These are phyloP conservation scores for Trachythela sp. DNA, from an alignment of 64 coral and sea anemone genomes.

Conservation along the genomic window DNA sequence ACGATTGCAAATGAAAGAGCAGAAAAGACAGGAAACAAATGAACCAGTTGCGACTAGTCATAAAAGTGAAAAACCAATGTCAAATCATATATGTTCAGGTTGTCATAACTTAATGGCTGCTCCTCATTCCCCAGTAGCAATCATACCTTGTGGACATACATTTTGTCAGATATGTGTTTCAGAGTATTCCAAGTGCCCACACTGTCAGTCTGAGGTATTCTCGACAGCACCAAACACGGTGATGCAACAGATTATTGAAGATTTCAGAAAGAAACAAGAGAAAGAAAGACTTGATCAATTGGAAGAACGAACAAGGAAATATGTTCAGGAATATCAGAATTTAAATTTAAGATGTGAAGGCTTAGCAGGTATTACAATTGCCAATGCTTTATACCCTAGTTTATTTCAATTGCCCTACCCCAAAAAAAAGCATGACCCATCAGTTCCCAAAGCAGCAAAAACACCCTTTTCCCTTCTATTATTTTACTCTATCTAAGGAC, in stretches of 20 bases:
- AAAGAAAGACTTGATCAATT: conserved; percentile 78
- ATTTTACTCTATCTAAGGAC: too few relatives aligned
- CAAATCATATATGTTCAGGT: conserved; percentile 66
- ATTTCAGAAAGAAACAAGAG: conserved; percentile 71
- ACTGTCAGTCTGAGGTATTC: conserved; percentile 57
- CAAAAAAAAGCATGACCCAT: neutral
- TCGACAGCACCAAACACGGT: conserved; percentile 94
- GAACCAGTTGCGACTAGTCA: neutral
- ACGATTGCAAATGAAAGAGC: conserved; percentile 12
- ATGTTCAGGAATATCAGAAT: conserved; percentile 90
- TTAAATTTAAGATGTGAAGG: conserved; percentile 68
- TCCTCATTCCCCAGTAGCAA: conserved; percentile 67
- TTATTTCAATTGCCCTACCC: neutral
- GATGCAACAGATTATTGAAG: conserved; percentile 72
- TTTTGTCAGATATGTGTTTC: conserved; percentile 73
- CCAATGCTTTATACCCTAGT: neutral
- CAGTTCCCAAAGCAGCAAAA: too few relatives aligned
- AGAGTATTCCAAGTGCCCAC: conserved; percentile 76
- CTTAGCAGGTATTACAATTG: conserved; percentile 62
- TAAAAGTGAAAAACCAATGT: conserved; percentile 55
- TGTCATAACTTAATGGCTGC: conserved; percentile 74
- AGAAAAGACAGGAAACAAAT: neutral
- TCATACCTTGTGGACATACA: conserved; percentile 94
- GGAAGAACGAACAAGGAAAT: conserved; percentile 91
- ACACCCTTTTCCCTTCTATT: too few relatives aligned